phyloP scores from a whole-genome alignment of 2,797 vertebrate species.

The Acipenser ruthenus region DNA sequence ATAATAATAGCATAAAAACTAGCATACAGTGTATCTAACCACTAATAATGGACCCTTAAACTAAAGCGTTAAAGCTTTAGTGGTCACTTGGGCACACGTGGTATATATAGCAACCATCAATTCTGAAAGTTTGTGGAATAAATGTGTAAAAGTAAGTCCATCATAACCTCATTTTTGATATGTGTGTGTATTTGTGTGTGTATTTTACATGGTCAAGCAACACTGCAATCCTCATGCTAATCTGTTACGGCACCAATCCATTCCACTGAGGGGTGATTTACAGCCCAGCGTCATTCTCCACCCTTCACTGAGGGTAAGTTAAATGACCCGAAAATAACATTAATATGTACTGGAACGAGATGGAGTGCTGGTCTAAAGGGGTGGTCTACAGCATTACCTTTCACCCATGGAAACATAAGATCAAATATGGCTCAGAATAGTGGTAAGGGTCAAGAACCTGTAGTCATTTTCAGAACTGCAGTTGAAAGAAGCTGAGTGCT shows the following conservation, averaged over 20 bases:
- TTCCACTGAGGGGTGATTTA: conserved; percentile 59
- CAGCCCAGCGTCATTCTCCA: conserved; percentile 45
- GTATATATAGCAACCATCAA: neutral
- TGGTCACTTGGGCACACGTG: too few species aligned
- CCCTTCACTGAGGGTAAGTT: conserved; percentile 51
- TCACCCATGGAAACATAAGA: conserved; percentile 55
- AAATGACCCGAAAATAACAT: conserved; percentile 67
- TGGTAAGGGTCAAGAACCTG: conserved; percentile 54
- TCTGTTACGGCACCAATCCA: conserved; percentile 57
- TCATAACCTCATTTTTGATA: neutral
- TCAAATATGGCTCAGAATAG: conserved; percentile 51
- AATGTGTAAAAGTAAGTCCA: too few species aligned
- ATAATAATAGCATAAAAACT: too few species aligned
- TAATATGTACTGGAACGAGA: conserved; percentile 48
- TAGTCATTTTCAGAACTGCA: conserved; percentile 39
- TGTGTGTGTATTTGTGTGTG: neutral
- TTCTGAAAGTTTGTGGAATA: too few species aligned
- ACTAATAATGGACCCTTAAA: too few species aligned
- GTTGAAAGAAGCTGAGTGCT: conserved; percentile 13
- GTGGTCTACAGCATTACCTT: conserved; percentile 55
- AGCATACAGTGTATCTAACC: too few species aligned
- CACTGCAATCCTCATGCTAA: conserved; percentile 50
- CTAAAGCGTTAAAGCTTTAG: too few species aligned
- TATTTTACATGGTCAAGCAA: conserved; percentile 45
- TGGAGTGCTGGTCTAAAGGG: conserved; percentile 48